These are phyloP conservation scores for Pteropus rufus DNA, from an alignment of 2,797 vertebrate species.

Conservation along the genomic window DNA sequence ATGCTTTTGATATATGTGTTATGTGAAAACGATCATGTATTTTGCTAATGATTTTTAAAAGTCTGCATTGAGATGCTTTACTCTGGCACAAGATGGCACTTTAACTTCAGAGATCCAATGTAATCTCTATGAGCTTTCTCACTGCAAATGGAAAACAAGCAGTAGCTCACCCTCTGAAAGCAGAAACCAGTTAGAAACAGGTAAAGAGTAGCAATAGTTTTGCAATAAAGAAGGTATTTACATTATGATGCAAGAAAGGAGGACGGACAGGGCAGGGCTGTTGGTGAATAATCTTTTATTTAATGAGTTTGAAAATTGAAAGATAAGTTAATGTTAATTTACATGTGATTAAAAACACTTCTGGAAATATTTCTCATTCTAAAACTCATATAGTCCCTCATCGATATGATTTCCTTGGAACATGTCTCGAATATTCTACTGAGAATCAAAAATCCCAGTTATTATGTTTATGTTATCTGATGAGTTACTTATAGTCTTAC, in stretches of 20 bases:
- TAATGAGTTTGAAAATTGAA: background rate
- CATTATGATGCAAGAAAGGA: background rate
- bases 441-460: background rate
- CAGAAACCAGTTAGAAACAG: constrained; percentile 18
- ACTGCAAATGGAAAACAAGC: background rate
- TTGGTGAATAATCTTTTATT: background rate
- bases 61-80: constrained; percentile 33
- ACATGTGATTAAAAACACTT: background rate
- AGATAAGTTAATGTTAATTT: background rate
- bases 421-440: background rate
- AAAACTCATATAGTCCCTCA: background rate
- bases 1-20: background rate
- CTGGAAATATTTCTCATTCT: background rate
- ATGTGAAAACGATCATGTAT: background rate
- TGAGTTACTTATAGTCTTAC: background rate
- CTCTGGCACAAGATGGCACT: constrained; percentile 82
- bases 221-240: background rate
- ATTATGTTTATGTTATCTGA: background rate
- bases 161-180: background rate
- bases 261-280: background rate
- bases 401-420: background rate
- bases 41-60: background rate
- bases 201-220: background rate
- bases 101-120: constrained; percentile 68
- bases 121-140: background rate